Evolutionary conservation across 1,140 invertebrate species (phyloP), one percentile per base, ranked within the genome.

Genomic region (Meloidogyne chitwoodi): DNA sequence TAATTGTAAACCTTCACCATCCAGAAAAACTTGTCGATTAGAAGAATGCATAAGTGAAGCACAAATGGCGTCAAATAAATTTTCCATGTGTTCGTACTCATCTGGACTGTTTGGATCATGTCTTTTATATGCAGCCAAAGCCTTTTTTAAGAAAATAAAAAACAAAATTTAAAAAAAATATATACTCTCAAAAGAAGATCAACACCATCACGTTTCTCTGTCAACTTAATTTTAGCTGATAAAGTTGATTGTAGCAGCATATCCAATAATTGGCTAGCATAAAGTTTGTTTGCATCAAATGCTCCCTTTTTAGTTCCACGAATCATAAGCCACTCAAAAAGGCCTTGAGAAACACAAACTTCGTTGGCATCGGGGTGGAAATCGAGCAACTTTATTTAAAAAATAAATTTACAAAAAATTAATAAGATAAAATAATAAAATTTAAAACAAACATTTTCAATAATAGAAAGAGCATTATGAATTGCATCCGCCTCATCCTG

Each of bases 61-160:
- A 88, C 96, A 99, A 19, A 99, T 89, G 79, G 92, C 92, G 87
- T 98, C 93, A 86, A 99, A 99, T 64, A 99, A 89, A 89, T 99
- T 99, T 88, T 98, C 96, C 95, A 99, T 98, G 85, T 95, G 93
- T 89, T 99, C 97, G 84, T 93, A 91, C 88, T 99, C 96, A 88
- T 99, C 95, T 12, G 91, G 91, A 72, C 91, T 92, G 66, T 89
- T 90, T 0, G 96, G 96, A 90, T 98, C 94, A 86, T 97, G 93
- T 65, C 93, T 89, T 88, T 99, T 98, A 88, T 96, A 99, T 82
- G 86, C 77, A 91, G 92, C 85, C n/a, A 86, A 73, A 3, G 85
- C 83, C 93, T 93, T 84, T 29, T 89, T 74, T 85, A 76, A 16
- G n/a, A 11, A 74, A 61, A 8, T 19, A n/a, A 19, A 19, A 19